Evolutionary conservation across 2,888 invertebrate species (phyloP).

Genomic region (Caenorhabditis panamensis): DNA sequence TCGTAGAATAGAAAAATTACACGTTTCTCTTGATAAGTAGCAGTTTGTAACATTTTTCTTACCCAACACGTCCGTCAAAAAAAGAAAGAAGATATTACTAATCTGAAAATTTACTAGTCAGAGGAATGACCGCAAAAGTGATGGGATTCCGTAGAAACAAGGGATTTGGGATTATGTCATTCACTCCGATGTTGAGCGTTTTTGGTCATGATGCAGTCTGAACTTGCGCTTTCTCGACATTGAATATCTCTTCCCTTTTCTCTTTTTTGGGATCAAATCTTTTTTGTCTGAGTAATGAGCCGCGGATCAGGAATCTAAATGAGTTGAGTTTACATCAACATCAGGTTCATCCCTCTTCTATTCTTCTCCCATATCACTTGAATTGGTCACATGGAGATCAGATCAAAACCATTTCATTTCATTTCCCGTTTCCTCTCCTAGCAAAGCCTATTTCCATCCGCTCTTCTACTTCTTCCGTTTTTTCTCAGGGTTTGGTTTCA

Average conservation of each 20-base stretch:
- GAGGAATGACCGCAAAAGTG: too few species aligned
- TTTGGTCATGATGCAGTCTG: neutral
- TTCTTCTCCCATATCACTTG: neutral
- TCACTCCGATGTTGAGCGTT: neutral
- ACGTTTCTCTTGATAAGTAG: too few species aligned
- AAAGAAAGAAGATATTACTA: too few species aligned
- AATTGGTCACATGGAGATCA: too few species aligned
- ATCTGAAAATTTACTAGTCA: too few species aligned
- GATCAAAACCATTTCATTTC: neutral
- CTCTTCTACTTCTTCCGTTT: neutral
- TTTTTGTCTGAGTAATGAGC: neutral
- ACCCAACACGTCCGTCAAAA: too few species aligned
- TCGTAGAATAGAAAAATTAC: too few species aligned
- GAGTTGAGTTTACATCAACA: neutral
- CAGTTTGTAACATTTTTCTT: too few species aligned
- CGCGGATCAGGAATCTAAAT: too few species aligned
- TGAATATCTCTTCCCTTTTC: neutral
- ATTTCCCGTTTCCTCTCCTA: too few species aligned
- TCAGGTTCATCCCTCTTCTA: neutral
- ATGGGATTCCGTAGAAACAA: slow-evolving; percentile 5
- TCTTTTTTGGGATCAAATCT: neutral
- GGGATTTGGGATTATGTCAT: slow-evolving; percentile 15
- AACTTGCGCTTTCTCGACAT: neutral
- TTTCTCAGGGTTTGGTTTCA: slow-evolving; percentile 27
- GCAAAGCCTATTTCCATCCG: neutral